Conservation (phyloP, 2,888 invertebrate species). For the Portevinia maculata region DNA sequence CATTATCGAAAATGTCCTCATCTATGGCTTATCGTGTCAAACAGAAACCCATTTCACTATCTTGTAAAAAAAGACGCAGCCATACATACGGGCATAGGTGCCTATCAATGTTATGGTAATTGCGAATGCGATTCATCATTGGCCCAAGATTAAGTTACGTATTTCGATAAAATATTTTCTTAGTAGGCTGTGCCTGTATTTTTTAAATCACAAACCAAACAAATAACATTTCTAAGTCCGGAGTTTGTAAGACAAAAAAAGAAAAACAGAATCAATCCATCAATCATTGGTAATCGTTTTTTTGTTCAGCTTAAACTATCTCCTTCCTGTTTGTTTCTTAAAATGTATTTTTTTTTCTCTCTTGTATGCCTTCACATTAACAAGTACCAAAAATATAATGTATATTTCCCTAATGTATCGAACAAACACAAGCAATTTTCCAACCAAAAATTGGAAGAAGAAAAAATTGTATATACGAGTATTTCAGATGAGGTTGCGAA, state of each 20-base stretch:
- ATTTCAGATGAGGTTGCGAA: slow-evolving; percentile 70
- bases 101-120: no score
- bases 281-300: slow-evolving; percentile 58
- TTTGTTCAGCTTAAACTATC: slow-evolving; percentile 1
- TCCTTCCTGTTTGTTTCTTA: slow-evolving; percentile 25
- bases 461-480: slow-evolving; percentile 33
- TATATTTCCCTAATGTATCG: slow-evolving; percentile 56
- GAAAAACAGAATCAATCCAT: slow-evolving; percentile 57
- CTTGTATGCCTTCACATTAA: slow-evolving; percentile 22
- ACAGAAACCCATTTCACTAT: no score
- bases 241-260: slow-evolving; percentile 27
- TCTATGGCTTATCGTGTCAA: no score
- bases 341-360: slow-evolving; percentile 14
- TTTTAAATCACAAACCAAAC: no score
- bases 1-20: no score
- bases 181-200: no score
- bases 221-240: slow-evolving; percentile 6
- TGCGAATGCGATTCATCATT: no score
- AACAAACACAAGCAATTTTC: slow-evolving; percentile 37
- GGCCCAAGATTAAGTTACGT: no score
- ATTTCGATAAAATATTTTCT: no score
- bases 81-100: no score
- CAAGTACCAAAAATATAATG: slow-evolving; percentile 6
- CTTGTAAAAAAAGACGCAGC: no score
- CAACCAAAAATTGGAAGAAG: slow-evolving; percentile 19